Evolutionary conservation across 2,888 invertebrate species (phyloP), one percentile per base, ranked within the genome.

Genomic region (Rhyacophila evoluta): DNA sequence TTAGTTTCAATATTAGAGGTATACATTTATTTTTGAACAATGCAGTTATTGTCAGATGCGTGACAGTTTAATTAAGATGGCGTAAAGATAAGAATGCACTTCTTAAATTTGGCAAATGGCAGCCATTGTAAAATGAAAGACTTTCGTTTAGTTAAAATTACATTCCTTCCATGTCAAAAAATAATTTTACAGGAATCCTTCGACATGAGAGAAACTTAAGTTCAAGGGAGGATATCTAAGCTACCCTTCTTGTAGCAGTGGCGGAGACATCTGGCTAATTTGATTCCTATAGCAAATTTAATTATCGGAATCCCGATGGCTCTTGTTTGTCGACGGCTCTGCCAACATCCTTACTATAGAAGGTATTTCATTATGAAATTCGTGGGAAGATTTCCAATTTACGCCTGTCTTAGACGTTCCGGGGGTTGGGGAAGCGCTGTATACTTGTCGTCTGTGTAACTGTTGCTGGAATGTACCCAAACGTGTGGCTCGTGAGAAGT

Each of bases 281-380:
- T 71, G 71, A 71, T 71, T 71, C 71, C 71, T 29, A 25, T 33
- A 71, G 11, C 71, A 71, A 71, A 71, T 71, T 71, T 71, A 71
- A 71, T 71, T 71, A 71, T 71, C 71, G 71, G 33, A 19, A 29
- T 10, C 36, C 33, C 36, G 36, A 71, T 71, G 71, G 36, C 36
- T 10, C 71, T 71, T 71, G 71, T 71, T 71, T 71, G 71, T 19
- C n/a, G 36, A n/a, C 36, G 15, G 29, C 15, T 15, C 15, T 29
- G 27, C 69, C 69, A 11, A 29, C 69, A 11, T n/a, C 25, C 27
- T 27, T 15, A 19, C 15, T 3, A 15, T 15, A 41, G 71, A 27
- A 71, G 71, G 33, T 71, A 71, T 71, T 71, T 71, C 71, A 71
- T 71, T 71, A 71, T 71, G 71, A 33, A 71, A 71, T 71, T 33